Percentiles rank a stretch among this genome's conserved stretches.
phyloP scores from a whole-genome alignment of 2,113 vertebrate genomes.

The Tyto alba region DNA sequence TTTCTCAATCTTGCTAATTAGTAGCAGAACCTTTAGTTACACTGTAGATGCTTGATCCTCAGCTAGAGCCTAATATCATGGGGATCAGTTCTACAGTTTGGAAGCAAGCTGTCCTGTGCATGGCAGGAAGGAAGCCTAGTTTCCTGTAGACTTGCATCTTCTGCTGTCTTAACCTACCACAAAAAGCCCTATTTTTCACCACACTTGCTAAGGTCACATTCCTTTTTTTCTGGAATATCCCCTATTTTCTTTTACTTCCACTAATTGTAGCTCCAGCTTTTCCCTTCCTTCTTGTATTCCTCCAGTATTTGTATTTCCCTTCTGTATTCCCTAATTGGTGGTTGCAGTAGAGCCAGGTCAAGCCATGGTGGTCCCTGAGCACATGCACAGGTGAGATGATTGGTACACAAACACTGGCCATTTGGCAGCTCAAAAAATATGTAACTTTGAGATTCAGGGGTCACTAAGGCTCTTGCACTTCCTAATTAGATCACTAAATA shows the following conservation, averaged over 20 bases:
- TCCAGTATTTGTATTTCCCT: neutral
- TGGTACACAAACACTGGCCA: neutral
- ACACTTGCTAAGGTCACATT: rapidly evolving
- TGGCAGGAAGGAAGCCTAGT: neutral
- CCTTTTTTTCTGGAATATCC: neutral
- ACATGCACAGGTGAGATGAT: neutral
- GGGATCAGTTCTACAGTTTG: neutral
- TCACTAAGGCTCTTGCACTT: neutral
- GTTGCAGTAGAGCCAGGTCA: neutral
- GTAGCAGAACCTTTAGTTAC: neutral
- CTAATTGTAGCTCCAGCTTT: neutral
- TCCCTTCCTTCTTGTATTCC: neutral
- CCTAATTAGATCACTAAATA: neutral
- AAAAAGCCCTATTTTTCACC: neutral
- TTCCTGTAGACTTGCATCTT: neutral
- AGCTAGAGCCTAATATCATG: neutral
- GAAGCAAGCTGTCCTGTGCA: neutral
- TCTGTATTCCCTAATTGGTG: neutral
- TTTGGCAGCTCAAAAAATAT: neutral
- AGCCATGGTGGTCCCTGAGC: neutral
- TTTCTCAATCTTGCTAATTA: neutral
- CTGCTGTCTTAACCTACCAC: neutral
- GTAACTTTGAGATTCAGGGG: neutral
- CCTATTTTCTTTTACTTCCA: neutral
- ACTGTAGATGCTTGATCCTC: neutral